phyloP scores from a whole-genome alignment of 1,140 invertebrate genomes.

The Philopotamus ludificatus region DNA sequence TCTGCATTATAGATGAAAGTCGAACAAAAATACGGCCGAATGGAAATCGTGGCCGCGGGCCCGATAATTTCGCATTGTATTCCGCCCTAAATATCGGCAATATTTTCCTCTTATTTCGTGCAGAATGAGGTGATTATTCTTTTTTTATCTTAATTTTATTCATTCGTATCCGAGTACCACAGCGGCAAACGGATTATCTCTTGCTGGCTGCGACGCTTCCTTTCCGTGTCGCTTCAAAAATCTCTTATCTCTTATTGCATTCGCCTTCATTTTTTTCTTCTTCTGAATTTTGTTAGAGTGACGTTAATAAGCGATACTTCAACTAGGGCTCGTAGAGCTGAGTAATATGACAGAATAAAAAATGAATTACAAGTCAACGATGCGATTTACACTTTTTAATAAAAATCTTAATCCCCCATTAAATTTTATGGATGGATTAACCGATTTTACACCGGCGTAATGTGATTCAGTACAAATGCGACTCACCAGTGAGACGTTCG shows the following conservation, averaged over 20 bases:
- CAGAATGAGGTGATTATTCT: background rate
- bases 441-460: too few species aligned
- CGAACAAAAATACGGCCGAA: background rate
- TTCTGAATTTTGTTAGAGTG: background rate
- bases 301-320: background rate
- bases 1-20: background rate
- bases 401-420: too few species aligned
- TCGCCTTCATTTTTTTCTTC: too few species aligned
- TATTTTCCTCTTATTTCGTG: background rate
- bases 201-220: background rate
- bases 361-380: too few species aligned
- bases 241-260: background rate
- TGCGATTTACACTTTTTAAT: too few species aligned
- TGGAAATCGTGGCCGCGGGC: background rate
- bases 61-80: background rate
- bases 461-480: too few species aligned
- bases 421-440: too few species aligned
- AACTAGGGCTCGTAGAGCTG: background rate
- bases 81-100: background rate
- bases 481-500: too few species aligned
- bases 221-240: background rate
- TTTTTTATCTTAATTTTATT: slow-evolving; percentile 11
- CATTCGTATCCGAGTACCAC: background rate
- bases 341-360: too few species aligned
- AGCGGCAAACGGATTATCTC: background rate